A percentile compares a stretch with the other conserved stretches of the same genome.
phyloP scores from a whole-genome alignment of 2,797 vertebrate genomes.

The Rhynchotus rufescens region DNA sequence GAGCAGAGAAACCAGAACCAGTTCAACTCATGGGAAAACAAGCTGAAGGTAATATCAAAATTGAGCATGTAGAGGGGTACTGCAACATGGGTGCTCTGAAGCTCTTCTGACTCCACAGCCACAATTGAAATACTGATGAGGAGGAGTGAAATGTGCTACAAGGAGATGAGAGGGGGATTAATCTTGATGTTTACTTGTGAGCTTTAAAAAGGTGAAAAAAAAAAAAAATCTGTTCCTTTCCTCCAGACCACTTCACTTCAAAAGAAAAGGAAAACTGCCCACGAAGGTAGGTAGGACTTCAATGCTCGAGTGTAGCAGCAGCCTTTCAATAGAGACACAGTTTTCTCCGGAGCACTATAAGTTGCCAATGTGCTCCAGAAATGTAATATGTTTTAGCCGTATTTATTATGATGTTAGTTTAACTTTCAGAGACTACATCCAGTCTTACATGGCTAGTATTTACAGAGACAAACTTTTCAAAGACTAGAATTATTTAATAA shows the following conservation, averaged over 20 bases:
- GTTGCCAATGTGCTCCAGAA: not conserved
- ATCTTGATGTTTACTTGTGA: not conserved
- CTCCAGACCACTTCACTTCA: not conserved
- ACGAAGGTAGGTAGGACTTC: not conserved
- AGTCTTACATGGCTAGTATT: not conserved
- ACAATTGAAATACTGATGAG: not conserved
- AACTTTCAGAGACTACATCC: not conserved
- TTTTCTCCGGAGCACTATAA: not conserved
- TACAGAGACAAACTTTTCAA: not conserved
- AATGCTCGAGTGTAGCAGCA: not conserved
- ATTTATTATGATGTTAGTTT: not conserved
- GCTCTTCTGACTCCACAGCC: not conserved
- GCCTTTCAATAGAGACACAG: not conserved
- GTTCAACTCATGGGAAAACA: not conserved
- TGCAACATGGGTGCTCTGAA: not conserved
- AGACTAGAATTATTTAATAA: not conserved
- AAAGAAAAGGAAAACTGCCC: not conserved
- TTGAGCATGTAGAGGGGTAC: not conserved
- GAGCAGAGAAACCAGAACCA: not conserved
- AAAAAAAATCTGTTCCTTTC: not conserved
- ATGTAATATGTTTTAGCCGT: not conserved
- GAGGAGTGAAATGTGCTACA: not conserved
- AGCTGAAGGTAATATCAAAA: not conserved
- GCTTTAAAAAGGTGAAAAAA: conserved; percentile 17
- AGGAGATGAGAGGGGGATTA: not conserved